These are phyloP conservation scores for Chromis chromis DNA, from an alignment of 2,797 vertebrate genomes.

Conservation along the genomic window DNA sequence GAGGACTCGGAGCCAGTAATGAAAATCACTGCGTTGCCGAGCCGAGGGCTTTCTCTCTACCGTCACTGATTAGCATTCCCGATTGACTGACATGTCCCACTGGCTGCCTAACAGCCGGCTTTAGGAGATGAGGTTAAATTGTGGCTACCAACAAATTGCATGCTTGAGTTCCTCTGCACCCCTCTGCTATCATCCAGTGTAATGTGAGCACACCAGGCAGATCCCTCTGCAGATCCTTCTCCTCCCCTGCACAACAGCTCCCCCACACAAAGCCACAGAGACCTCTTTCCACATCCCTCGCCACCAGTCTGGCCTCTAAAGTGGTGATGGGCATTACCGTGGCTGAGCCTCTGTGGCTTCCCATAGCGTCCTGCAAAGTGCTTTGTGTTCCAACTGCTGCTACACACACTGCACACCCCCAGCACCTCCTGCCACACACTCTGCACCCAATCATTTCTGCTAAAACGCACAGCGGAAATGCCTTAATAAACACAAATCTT, in stretches of 20 bases:
- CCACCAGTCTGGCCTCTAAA: constrained; percentile 78
- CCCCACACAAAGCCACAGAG: constrained; percentile 72
- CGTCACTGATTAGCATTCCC: constrained; percentile 78
- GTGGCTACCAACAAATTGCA: constrained; percentile 86
- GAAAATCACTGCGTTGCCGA: constrained; percentile 78
- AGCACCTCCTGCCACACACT: constrained; percentile 22
- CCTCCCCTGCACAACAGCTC: constrained; percentile 65
- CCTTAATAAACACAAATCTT: constrained; percentile 42
- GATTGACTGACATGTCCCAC: constrained; percentile 82
- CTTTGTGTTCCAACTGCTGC: constrained; percentile 65
- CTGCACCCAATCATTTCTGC: constrained; percentile 19
- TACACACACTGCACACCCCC: constrained; percentile 25
- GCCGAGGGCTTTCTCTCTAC: constrained; percentile 58
- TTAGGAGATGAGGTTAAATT: constrained; percentile 83
- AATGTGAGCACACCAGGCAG: constrained; percentile 83
- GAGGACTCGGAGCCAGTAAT: constrained; percentile 71
- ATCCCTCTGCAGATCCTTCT: constrained; percentile 73
- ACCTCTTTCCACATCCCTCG: constrained; percentile 76
- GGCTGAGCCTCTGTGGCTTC: constrained; percentile 76
- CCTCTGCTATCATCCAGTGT: constrained; percentile 80
- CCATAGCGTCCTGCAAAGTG: constrained; percentile 74
- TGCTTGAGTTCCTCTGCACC: constrained; percentile 81
- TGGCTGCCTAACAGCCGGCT: constrained; percentile 75
- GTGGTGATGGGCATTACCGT: constrained; percentile 77
- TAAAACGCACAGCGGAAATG: constrained; percentile 41